phyloP scores from a whole-genome alignment of 2,888 invertebrate genomes.

The Ellobium chinense region DNA sequence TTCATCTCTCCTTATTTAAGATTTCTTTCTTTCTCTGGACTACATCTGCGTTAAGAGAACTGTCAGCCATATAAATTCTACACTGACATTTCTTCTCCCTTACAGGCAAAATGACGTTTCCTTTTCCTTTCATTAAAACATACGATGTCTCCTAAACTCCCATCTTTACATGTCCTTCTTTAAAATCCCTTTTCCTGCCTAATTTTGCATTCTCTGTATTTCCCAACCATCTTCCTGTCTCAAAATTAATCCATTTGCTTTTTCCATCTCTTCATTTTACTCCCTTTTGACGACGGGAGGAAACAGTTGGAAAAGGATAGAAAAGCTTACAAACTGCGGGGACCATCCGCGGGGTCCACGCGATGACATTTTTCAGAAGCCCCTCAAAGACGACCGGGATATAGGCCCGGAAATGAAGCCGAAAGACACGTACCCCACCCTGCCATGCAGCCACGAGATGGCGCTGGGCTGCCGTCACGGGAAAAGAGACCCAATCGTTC shows the following conservation, averaged over 20 bases:
- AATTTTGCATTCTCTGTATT: background rate
- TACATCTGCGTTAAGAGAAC: no score
- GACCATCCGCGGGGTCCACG: background rate
- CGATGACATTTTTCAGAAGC: constrained; percentile 30
- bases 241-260: constrained; percentile 7
- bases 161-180: background rate
- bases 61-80: no score
- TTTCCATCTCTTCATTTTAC: background rate
- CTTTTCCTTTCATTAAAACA: no score
- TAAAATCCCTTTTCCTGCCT: background rate
- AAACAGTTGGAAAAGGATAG: background rate
- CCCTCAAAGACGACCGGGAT: constrained; percentile 17
- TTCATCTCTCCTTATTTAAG: no score
- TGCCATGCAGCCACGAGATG: constrained; percentile 17
- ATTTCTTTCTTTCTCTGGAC: no score
- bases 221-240: background rate
- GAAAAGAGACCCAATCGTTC: no score
- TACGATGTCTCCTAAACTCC: background rate
- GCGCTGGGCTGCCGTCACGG: background rate
- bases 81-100: no score
- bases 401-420: constrained; percentile 28
- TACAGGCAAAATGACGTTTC: no score
- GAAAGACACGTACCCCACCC: constrained; percentile 3
- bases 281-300: background rate
- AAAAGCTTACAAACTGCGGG: background rate